Evolutionary conservation across 2,113 vertebrate genomes (phyloP).

Genomic region (Aix galericulata): DNA sequence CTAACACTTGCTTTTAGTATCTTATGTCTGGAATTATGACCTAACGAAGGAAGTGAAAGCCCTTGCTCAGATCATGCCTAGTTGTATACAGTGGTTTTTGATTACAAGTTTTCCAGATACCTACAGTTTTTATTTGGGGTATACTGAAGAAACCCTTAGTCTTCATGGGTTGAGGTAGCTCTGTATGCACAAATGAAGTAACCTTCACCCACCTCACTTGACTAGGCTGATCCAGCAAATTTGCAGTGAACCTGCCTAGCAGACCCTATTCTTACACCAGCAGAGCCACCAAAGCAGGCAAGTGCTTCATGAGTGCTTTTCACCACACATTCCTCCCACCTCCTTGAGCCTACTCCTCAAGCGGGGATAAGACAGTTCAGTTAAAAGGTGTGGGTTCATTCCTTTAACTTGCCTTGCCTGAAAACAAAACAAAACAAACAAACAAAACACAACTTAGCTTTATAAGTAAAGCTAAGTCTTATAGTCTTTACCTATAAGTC

Average conservation of each 20-base stretch:
- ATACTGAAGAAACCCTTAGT: background rate
- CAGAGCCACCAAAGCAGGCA: background rate
- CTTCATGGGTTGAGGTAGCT: rapidly evolving
- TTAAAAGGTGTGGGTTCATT: background rate
- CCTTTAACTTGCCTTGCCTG: background rate
- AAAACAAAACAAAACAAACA: background rate
- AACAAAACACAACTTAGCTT: background rate
- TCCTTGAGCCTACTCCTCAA: background rate
- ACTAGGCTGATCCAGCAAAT: background rate
- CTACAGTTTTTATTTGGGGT: background rate
- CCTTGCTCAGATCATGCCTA: background rate
- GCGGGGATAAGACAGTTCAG: rapidly evolving
- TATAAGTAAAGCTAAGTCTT: background rate
- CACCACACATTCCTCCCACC: background rate
- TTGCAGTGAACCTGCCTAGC: background rate
- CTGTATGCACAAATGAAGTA: background rate
- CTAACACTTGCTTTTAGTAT: background rate
- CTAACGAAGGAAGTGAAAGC: background rate
- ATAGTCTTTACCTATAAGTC: too few species aligned
- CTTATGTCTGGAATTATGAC: background rate
- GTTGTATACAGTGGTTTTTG: background rate
- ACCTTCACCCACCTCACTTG: background rate
- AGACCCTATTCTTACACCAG: rapidly evolving
- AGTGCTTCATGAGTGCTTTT: background rate
- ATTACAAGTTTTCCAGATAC: background rate